Conservation (phyloP, 2,113 vertebrate genomes). For the Antechinus flavipes region DNA sequence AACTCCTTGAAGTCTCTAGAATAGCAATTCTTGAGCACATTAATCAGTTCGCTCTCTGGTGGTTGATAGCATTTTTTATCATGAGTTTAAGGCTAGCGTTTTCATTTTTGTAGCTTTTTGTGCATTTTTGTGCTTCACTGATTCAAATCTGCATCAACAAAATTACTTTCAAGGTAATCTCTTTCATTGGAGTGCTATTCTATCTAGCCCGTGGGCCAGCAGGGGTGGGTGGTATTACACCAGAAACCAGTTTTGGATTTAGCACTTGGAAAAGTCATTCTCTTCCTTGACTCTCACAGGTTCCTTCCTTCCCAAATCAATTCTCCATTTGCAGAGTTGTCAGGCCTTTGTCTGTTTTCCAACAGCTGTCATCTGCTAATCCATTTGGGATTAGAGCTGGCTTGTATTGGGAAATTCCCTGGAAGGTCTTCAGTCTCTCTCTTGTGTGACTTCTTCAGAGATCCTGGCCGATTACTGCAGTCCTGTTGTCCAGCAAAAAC, state of each 20-base stretch:
- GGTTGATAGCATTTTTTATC: not conserved
- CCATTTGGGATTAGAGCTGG: not conserved
- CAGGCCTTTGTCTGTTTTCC: not conserved
- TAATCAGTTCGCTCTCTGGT: not conserved
- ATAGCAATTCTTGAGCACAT: not conserved
- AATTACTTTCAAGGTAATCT: not conserved
- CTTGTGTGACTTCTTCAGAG: not conserved
- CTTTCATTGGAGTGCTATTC: not conserved
- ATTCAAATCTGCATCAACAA: not conserved
- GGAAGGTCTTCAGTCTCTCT: not conserved
- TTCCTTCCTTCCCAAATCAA: not conserved
- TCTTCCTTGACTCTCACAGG: not conserved
- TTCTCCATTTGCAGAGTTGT: not conserved
- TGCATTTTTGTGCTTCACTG: not conserved
- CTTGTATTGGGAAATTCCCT: not conserved
- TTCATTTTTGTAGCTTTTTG: not conserved
- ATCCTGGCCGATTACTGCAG: not conserved
- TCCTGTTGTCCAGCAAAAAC: not conserved
- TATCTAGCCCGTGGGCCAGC: not conserved
- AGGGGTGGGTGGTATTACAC: not conserved
- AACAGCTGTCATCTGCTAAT: not conserved
- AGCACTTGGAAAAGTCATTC: not conserved
- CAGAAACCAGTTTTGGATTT: not conserved
- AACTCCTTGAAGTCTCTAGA: not conserved
- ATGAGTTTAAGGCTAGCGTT: not conserved